Conservation (phyloP, 2,888 invertebrate genomes). For the Oxystoma pomonae region DNA sequence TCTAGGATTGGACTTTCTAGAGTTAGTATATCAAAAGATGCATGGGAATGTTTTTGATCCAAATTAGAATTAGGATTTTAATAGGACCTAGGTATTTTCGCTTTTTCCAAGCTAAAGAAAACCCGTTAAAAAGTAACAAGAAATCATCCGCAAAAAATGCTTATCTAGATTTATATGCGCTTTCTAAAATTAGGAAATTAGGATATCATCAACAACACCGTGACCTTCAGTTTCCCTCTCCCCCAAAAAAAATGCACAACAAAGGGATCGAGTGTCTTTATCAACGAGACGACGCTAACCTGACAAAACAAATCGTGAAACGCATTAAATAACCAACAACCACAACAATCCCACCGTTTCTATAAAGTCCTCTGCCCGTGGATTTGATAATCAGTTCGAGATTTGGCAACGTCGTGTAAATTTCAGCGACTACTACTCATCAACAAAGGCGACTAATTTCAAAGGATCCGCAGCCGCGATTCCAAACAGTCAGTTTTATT, state of each 20-base stretch:
- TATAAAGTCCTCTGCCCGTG: neutral
- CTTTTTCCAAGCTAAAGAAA: too few species aligned
- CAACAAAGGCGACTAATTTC: conserved; percentile 16
- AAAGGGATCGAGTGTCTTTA: neutral
- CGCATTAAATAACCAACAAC: too few species aligned
- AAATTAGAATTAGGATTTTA: too few species aligned
- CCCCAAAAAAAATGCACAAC: neutral
- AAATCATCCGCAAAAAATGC: too few species aligned
- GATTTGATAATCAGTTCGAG: conserved; percentile 10
- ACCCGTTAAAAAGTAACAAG: too few species aligned
- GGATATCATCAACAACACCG: too few species aligned
- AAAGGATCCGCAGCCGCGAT: conserved; percentile 20
- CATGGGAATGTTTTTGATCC: too few species aligned
- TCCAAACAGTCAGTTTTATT: conserved; percentile 14
- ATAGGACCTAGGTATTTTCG: too few species aligned
- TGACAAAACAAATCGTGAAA: neutral
- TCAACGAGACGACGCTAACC: neutral
- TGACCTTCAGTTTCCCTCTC: neutral
- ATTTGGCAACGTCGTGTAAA: conserved; percentile 19
- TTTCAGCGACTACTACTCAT: conserved; percentile 22
- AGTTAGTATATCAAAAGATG: too few species aligned
- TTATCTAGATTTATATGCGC: too few species aligned
- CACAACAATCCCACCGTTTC: neutral
- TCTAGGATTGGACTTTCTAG: too few species aligned
- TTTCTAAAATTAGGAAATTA: neutral